These are phyloP conservation scores for Pocillopora damicornis DNA, from an alignment of 64 coral and sea anemone genomes.

Conservation along the genomic window DNA sequence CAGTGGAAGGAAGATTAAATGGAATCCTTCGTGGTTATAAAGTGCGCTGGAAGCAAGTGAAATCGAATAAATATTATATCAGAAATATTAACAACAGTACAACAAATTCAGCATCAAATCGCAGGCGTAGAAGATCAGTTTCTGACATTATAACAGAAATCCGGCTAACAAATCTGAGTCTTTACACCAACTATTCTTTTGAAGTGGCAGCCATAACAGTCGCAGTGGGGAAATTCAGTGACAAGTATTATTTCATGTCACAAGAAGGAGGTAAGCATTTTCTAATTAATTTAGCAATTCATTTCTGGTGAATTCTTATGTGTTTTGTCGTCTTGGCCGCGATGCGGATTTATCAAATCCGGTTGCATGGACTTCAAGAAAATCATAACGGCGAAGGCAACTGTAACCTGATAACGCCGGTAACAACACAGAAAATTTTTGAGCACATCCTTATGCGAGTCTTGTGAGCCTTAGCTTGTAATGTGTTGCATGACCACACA, in stretches of 20 bases:
- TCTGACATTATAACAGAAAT: background rate
- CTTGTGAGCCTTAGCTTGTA: too few relatives aligned
- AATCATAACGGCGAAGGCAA: too few relatives aligned
- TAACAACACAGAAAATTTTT: too few relatives aligned
- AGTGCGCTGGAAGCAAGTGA: background rate
- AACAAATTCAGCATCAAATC: background rate
- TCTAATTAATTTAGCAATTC: too few relatives aligned
- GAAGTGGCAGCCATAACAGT: conserved; percentile 47
- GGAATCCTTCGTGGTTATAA: background rate
- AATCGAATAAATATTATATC: background rate
- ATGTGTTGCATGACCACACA: too few relatives aligned
- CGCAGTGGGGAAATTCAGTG: background rate
- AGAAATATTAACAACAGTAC: too few relatives aligned
- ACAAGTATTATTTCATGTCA: background rate
- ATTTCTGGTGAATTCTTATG: too few relatives aligned
- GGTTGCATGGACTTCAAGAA: too few relatives aligned
- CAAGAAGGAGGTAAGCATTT: conserved; percentile 37
- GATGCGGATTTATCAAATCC: too few relatives aligned
- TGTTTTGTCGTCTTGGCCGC: too few relatives aligned
- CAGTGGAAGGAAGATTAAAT: background rate
- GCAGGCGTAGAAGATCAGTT: background rate
- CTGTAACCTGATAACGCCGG: too few relatives aligned
- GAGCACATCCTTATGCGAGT: too few relatives aligned
- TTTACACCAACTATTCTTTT: conserved; percentile 68
- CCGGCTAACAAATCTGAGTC: conserved; percentile 14